Base-by-base conservation (phyloP, 2,113 vertebrate genomes). In the Empidonax traillii region DNA sequence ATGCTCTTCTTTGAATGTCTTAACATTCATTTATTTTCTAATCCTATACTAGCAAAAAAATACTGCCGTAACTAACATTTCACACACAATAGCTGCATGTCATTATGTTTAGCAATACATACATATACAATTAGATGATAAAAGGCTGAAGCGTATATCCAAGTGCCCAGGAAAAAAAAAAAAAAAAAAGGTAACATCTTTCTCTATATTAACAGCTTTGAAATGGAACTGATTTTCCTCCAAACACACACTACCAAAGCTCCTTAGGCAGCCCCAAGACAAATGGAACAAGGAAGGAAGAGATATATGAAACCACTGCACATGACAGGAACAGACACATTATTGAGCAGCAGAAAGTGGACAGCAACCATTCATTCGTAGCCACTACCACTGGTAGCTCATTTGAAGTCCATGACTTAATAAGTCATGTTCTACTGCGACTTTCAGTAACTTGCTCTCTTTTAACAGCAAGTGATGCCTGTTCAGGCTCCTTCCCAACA, bases 281-380 rank as follows among this genome's bases (percentile, higher is more conserved):
- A 39, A 91, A 8, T 28, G 23, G 3, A 53, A 53, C 20, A 53
- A n/a, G 49, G 46, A 69, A 61, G 43, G 23, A 67, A 56, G 20
- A 59, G 19, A 63, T 19, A n/a, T 3, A 37, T 0, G 2, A 56
- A 81, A 73, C 10, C 15, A 16, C 30, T 43, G 12, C 9, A 69
- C 1, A 0, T 23, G 9, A 43, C 3, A 12, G 33, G 22, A 77
- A 93, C 0, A 73, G 14, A 62, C 24, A 44, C 2, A 44, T 18
- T 46, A 81, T 0, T 33, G 43, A 66, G 46, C 41, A 69, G 23
- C 2, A 5, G 20, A 68, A 78, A 35, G 39, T 28, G 21, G 33
- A 58, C 28, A 82, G 18, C 20, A 87, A 79, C 12, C 5, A 44
- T 18, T 72, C 12, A 21, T 25, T 65, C 68, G n/a, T 12, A 81